Evolutionary conservation across 2,797 vertebrate species (phyloP), one percentile per base, ranked within the genome.

Genomic region (Phataginus tricuspis): DNA sequence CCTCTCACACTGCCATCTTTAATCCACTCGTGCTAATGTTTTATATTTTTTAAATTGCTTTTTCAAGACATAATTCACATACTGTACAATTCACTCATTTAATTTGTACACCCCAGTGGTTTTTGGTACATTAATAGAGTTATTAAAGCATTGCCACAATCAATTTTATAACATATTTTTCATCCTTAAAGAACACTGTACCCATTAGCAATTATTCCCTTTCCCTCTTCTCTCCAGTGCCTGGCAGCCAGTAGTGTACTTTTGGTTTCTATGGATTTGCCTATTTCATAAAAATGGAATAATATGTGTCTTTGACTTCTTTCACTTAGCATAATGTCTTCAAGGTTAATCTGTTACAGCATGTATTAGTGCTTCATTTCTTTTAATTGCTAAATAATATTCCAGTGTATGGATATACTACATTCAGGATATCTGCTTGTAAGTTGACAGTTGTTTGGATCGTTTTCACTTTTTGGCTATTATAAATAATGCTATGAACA

Each of bases 91-190:
- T 96, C 37, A 80, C 18, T 71, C 29, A 51, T 69, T 80, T 90
- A 86, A 59, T 31, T 3, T 90, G 25, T 93, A 72, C 75, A 61
- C 2, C 64, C 42, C 23, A 39, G 7, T 80, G 37, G 18, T 37
- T 72, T 80, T 84, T 79, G 2, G 19, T 71, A 21, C 49, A 34
- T 57, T 80, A 27, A 90, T 34, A 71, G 64, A 85, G 51, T 90
- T 86, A 2, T 66, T 27, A 16, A 79, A 0, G 37, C 51, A n/a
- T 31, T 12, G 39, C 27, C 42, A 66, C 64, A 45, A 25, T 87
- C 29, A 53, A 19, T 86, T 90, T 80, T 82, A 92, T n/a, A 94
- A 37, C 45, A 7, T 72, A 80, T 93, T 66, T 84, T 59, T 66
- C 6, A n/a, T 31, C 16, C 27, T 57, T 1, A 71, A 74, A 83